Evolutionary conservation across 2,888 invertebrate genomes (phyloP).

Genomic region (Barypeithes pellucidus): DNA sequence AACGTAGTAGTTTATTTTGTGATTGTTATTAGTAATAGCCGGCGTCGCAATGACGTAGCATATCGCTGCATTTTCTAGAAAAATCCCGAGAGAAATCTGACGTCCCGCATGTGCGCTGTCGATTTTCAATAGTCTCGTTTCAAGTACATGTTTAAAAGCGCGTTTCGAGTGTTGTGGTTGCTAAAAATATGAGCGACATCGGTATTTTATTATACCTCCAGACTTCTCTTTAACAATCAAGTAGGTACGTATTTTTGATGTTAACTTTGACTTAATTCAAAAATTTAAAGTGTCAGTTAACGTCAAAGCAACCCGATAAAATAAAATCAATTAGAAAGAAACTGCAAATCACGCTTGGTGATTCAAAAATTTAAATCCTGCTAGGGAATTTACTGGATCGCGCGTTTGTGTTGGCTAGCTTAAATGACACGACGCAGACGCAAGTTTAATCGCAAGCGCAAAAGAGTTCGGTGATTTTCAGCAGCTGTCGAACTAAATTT

Average conservation of each 20-base stretch:
- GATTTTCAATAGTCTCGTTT: not conserved
- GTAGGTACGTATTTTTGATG: constrained; percentile 15
- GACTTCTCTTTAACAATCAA: constrained; percentile 7
- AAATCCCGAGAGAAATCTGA: constrained; percentile 22
- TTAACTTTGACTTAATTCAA: constrained; percentile 13
- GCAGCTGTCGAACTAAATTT: not conserved
- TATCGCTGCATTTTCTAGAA: constrained; percentile 3
- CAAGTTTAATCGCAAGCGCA: constrained; percentile 34
- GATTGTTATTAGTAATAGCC: not conserved
- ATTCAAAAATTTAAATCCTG: constrained; percentile 27
- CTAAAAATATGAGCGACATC: not conserved
- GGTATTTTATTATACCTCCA: not conserved
- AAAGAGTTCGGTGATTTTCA: constrained; percentile 40
- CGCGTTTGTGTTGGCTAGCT: constrained; percentile 27
- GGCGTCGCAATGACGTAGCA: constrained; percentile 21
- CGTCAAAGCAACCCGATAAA: constrained; percentile 9
- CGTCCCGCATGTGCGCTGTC: not conserved
- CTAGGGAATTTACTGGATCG: constrained; percentile 21
- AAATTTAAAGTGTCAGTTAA: constrained; percentile 29
- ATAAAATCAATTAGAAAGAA: constrained; percentile 5
- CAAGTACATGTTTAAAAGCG: not conserved
- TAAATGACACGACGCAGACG: constrained; percentile 32
- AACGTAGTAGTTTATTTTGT: constrained; percentile 8
- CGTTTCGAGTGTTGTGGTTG: not conserved
- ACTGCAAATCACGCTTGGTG: constrained; percentile 10